Percentiles rank a stretch among this genome's conserved stretches.
phyloP scores from a whole-genome alignment of 2,113 vertebrate species.

The Actinemys pallida region DNA sequence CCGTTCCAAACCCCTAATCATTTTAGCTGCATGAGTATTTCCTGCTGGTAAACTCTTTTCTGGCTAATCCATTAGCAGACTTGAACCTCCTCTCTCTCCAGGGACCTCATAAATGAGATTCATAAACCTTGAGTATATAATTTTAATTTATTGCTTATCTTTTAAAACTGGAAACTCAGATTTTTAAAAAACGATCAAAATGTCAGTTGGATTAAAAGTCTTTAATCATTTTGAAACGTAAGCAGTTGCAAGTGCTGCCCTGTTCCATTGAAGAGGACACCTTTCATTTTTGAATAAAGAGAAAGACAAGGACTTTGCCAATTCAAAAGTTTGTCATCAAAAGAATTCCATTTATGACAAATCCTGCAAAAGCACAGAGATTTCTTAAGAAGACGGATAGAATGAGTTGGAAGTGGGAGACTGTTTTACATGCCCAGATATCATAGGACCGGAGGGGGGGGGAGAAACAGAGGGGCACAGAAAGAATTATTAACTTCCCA shows the following conservation, averaged over 20 bases:
- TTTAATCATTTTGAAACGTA: neutral
- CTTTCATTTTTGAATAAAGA: neutral
- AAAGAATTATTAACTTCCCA: neutral
- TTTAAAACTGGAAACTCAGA: neutral
- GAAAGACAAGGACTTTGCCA: neutral
- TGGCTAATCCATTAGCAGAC: too few relatives aligned
- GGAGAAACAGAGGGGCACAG: neutral
- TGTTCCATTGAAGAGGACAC: neutral
- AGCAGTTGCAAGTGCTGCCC: neutral
- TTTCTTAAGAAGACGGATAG: constrained; percentile 10
- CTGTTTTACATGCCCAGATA: neutral
- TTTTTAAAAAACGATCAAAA: neutral
- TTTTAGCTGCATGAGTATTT: neutral
- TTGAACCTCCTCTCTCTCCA: too few relatives aligned
- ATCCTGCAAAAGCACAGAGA: neutral
- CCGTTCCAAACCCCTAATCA: too few relatives aligned
- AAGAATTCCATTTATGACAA: neutral
- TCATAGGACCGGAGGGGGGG: neutral
- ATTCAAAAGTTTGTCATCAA: neutral
- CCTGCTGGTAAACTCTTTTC: too few relatives aligned
- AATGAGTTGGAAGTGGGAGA: neutral
- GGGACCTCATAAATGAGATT: too few relatives aligned
- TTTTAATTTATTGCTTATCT: neutral
- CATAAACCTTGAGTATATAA: too few relatives aligned
- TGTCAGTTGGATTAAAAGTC: neutral